Percentiles rank a stretch among this genome's conserved stretches.
These are phyloP conservation scores for Champsocephalus esox DNA, from an alignment of 2,797 vertebrate genomes.

Conservation along the genomic window DNA sequence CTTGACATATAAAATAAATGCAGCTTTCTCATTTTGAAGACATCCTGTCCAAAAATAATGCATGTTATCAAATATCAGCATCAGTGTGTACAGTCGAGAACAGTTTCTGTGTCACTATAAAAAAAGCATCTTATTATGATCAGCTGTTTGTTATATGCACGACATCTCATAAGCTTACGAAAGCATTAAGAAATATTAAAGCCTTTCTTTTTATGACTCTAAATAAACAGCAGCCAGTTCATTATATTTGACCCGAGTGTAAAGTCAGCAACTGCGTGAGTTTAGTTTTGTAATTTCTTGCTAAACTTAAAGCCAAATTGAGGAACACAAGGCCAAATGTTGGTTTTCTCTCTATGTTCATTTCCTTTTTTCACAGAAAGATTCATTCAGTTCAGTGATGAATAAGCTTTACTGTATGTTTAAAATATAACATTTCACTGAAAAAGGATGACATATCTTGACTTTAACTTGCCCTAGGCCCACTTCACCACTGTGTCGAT, in stretches of 20 bases:
- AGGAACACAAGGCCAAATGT: background rate
- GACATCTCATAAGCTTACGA: background rate
- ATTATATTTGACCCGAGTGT: background rate
- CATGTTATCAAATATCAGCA: background rate
- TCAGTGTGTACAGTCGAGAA: background rate
- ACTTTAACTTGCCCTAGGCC: too few relatives aligned
- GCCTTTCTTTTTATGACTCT: background rate
- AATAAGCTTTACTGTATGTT: background rate
- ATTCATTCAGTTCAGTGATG: background rate
- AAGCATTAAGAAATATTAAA: background rate
- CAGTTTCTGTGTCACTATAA: background rate
- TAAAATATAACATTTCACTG: background rate
- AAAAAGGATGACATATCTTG: background rate
- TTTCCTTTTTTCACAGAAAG: constrained; percentile 15
- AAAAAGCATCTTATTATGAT: background rate
- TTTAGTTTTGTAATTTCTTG: background rate
- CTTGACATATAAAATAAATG: background rate
- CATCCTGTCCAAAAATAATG: background rate
- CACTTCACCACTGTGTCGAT: background rate
- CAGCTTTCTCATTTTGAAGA: background rate
- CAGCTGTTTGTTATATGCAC: background rate
- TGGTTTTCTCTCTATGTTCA: background rate
- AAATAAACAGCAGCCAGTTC: background rate
- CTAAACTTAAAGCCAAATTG: constrained; percentile 1
- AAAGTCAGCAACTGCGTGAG: background rate